A percentile compares a stretch with the other conserved stretches of the same genome.
phyloP scores from a whole-genome alignment of 2,797 vertebrate species.

The Oreochromis mossambicus region DNA sequence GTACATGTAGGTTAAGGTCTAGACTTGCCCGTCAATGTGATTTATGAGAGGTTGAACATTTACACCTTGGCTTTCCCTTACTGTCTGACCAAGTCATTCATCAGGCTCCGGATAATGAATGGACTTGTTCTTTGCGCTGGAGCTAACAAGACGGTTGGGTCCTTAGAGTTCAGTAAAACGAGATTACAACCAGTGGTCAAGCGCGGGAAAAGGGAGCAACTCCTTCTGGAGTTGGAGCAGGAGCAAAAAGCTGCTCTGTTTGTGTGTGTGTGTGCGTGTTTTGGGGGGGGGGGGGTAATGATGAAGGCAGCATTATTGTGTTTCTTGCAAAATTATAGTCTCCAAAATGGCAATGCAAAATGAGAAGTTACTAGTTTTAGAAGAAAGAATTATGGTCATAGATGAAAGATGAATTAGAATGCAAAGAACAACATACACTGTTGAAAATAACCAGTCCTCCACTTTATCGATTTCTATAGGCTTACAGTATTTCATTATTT shows the following conservation, averaged over 20 bases:
- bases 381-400: background rate
- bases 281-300: background rate
- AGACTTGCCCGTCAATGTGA: constrained; percentile 78
- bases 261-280: background rate
- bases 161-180: constrained; percentile 79
- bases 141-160: constrained; percentile 81
- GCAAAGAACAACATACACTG: background rate
- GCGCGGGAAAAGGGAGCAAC: constrained; percentile 66
- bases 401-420: background rate
- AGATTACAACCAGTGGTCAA: constrained; percentile 80
- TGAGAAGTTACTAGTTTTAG: background rate
- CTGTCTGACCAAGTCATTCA: constrained; percentile 82
- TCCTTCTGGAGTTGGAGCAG: constrained; percentile 56
- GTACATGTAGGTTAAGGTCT: constrained; percentile 83
- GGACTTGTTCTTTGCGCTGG: constrained; percentile 77
- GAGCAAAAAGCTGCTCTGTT: constrained; percentile 18
- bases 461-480: constrained; percentile 13
- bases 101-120: constrained; percentile 83
- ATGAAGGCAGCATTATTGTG: constrained; percentile 16
- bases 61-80: constrained; percentile 84
- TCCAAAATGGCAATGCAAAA: constrained; percentile 14
- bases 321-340: constrained; percentile 32
- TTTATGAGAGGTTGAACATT: constrained; percentile 85
- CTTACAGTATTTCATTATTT: background rate
- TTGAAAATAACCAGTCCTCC: background rate